phyloP scores from a whole-genome alignment of 2,888 invertebrate species.

The Cheilosia grossa region DNA sequence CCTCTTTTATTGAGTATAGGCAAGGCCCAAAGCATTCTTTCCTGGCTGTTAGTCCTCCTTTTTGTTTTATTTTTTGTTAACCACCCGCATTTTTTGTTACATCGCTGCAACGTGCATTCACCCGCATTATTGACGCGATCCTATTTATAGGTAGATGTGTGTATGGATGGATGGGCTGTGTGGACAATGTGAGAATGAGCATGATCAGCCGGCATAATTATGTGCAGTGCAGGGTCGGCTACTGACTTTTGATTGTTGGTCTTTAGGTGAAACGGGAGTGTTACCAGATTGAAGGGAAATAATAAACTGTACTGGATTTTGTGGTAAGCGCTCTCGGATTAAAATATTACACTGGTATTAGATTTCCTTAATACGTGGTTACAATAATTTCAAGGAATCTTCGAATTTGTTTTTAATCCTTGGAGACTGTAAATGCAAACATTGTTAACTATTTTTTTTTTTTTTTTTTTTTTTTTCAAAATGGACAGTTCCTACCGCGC shows the following conservation, averaged over 20 bases:
- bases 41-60: conserved; percentile 6
- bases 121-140: conserved; percentile 6
- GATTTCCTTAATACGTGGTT: no score
- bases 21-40: conserved; percentile 6
- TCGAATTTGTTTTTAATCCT: no score
- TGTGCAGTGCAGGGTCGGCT: conserved; percentile 18
- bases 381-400: no score
- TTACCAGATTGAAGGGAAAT: neutral
- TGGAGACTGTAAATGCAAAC: no score
- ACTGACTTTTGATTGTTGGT: conserved; percentile 42
- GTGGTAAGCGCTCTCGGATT: no score
- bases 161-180: neutral
- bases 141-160: neutral
- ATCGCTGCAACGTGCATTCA: conserved; percentile 19
- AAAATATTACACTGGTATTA: no score
- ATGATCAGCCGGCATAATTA: conserved; percentile 42
- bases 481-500: no score
- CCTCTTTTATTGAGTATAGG: conserved; percentile 16
- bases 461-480: no score
- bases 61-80: conserved; percentile 3
- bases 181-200: conserved; percentile 3
- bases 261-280: neutral
- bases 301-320: no score
- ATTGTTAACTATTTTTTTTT: no score
- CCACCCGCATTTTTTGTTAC: conserved; percentile 26